phyloP scores from a whole-genome alignment of 1,140 invertebrate genomes.

The Nixonia krombeini region DNA sequence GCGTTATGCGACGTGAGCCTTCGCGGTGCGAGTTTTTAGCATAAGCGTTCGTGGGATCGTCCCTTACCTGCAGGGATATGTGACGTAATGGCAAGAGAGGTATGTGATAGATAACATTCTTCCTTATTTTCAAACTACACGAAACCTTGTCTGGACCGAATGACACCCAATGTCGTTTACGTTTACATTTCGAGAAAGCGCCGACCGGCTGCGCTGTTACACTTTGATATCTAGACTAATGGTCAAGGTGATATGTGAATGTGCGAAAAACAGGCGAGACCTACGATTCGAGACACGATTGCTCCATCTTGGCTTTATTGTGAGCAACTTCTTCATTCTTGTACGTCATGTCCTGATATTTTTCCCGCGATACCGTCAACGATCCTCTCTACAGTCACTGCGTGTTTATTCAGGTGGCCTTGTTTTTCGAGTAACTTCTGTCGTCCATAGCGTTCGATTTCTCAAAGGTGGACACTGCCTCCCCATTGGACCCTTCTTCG shows the following conservation, averaged over 20 bases:
- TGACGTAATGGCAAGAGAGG: slow-evolving; percentile 75
- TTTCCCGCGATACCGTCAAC: too few species aligned
- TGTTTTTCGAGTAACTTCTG: slow-evolving; percentile 6
- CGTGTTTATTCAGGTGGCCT: neutral
- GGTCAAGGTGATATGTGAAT: too few species aligned
- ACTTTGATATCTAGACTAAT: too few species aligned
- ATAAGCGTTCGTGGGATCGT: slow-evolving; percentile 65
- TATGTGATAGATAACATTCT: slow-evolving; percentile 45
- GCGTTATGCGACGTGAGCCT: slow-evolving; percentile 31
- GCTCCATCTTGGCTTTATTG: too few species aligned
- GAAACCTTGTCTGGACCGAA: neutral
- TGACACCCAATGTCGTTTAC: slow-evolving; percentile 4
- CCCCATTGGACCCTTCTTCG: slow-evolving; percentile 56
- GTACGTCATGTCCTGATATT: too few species aligned
- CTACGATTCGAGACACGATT: too few species aligned
- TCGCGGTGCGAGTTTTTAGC: slow-evolving; percentile 31
- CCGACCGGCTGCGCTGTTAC: too few species aligned
- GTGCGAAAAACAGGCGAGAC: too few species aligned
- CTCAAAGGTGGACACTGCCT: slow-evolving; percentile 43
- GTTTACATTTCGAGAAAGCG: too few species aligned
- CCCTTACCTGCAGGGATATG: slow-evolving; percentile 71
- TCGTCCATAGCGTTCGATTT: slow-evolving; percentile 30
- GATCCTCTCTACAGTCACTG: neutral
- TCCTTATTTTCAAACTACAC: too few species aligned
- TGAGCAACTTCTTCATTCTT: too few species aligned